Evolutionary conservation across 1,140 invertebrate species (phyloP).

Genomic region (Aphelenchoides besseyi): DNA sequence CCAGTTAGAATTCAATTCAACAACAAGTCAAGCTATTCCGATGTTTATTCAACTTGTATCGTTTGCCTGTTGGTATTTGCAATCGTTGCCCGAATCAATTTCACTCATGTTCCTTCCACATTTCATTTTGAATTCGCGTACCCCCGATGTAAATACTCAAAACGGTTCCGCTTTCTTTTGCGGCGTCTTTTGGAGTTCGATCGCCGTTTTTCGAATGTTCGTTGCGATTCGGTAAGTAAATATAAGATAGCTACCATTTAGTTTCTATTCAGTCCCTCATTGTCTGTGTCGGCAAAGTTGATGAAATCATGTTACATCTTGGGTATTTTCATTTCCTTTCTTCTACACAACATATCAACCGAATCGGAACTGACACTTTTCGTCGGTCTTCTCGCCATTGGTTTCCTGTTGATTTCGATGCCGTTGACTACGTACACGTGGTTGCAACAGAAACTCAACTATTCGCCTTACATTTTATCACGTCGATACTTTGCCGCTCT

Average conservation of each 20-base stretch:
- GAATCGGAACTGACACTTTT: background rate
- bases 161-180: background rate
- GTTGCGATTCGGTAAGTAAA: background rate
- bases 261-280: background rate
- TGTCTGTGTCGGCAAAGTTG: background rate
- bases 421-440: background rate
- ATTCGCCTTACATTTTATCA: background rate
- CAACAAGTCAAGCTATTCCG: background rate
- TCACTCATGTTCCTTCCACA: background rate
- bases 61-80: slow-evolving; percentile 2
- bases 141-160: background rate
- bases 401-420: background rate
- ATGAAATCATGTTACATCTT: slow-evolving; percentile 6
- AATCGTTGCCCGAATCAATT: background rate
- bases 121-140: background rate
- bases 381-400: slow-evolving; percentile 9
- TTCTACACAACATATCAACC: background rate
- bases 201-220: background rate
- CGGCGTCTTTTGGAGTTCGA: background rate
- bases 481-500: background rate
- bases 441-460: background rate
- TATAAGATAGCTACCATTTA: background rate
- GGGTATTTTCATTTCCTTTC: background rate
- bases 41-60: background rate
- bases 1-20: background rate